Evolutionary conservation across 2,797 vertebrate species (phyloP).

Genomic region (Enteromius fasciolatus): DNA sequence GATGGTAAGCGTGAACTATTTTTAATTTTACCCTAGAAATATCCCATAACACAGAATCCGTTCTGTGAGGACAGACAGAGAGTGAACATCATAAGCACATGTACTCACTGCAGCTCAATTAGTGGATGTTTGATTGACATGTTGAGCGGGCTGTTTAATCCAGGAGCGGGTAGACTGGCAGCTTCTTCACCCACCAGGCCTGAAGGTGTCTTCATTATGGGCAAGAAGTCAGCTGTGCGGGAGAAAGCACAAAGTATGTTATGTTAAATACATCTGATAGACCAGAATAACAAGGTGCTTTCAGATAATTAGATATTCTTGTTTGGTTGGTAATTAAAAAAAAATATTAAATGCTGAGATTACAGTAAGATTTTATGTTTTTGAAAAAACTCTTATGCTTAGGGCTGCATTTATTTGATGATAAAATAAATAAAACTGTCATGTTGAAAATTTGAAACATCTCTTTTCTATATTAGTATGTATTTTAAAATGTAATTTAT

Average conservation of each 20-base stretch:
- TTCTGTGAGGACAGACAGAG: not conserved
- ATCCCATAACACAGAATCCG: not conserved
- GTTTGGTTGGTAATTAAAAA: not conserved
- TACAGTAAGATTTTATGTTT: not conserved
- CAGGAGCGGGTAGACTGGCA: conserved; percentile 74
- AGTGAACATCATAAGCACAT: not conserved
- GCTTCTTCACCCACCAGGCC: conserved; percentile 86
- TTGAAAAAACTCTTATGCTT: not conserved
- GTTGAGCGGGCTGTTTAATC: conserved; percentile 77
- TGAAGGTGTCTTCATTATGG: conserved; percentile 79
- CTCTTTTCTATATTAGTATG: not conserved
- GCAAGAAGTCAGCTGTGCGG: conserved; percentile 80
- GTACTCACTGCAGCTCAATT: conserved; percentile 88
- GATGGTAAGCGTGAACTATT: not conserved
- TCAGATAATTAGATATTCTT: not conserved
- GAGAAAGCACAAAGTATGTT: not conserved
- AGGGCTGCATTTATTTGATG: not conserved
- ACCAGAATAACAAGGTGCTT: not conserved
- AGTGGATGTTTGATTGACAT: conserved; percentile 89
- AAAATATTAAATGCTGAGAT: not conserved
- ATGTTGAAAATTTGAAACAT: not conserved
- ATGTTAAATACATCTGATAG: not conserved
- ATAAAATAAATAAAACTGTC: not conserved
- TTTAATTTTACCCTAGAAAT: not conserved
- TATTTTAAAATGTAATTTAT: not conserved